Evolutionary conservation across 2,888 invertebrate species (phyloP).

Genomic region (Sinelater perroti): DNA sequence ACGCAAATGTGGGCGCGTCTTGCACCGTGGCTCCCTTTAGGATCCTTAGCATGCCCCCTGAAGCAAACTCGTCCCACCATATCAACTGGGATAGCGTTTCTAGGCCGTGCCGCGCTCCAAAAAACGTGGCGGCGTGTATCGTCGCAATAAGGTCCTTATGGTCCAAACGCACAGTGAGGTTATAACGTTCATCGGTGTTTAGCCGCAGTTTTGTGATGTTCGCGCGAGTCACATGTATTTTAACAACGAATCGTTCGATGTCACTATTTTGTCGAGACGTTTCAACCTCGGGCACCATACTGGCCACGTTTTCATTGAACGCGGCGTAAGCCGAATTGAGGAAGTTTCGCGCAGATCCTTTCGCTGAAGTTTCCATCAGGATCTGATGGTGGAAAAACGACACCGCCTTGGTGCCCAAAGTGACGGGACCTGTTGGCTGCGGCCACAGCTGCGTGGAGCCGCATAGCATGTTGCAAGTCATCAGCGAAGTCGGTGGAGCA

Average conservation of each 20-base stretch:
- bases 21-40: slow-evolving; percentile 72
- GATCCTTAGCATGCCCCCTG: slow-evolving; percentile 69
- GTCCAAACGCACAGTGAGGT: slow-evolving; percentile 65
- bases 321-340: slow-evolving; percentile 64
- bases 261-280: slow-evolving; percentile 49
- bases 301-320: slow-evolving; percentile 59
- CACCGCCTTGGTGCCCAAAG: slow-evolving; percentile 71
- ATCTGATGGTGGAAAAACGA: slow-evolving; percentile 67
- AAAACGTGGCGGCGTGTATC: slow-evolving; percentile 74
- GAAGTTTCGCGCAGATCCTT: slow-evolving; percentile 61
- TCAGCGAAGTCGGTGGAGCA: slow-evolving; percentile 65
- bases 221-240: slow-evolving; percentile 64
- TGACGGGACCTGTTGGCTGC: slow-evolving; percentile 76
- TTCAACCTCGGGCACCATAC: slow-evolving; percentile 47
- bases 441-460: slow-evolving; percentile 82
- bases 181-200: slow-evolving; percentile 80
- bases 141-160: slow-evolving; percentile 65
- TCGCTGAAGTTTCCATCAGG: slow-evolving; percentile 59
- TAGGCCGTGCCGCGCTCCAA: slow-evolving; percentile 80
- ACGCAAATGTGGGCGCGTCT: slow-evolving; percentile 82
- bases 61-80: slow-evolving; percentile 75
- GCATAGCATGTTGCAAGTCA: slow-evolving; percentile 82
- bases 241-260: slow-evolving; percentile 58
- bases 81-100: slow-evolving; percentile 83
- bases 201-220: slow-evolving; percentile 68